Evolutionary conservation across 2,113 vertebrate species (phyloP), one percentile per base, ranked within the genome.

Genomic region (Saccopteryx bilineata): DNA sequence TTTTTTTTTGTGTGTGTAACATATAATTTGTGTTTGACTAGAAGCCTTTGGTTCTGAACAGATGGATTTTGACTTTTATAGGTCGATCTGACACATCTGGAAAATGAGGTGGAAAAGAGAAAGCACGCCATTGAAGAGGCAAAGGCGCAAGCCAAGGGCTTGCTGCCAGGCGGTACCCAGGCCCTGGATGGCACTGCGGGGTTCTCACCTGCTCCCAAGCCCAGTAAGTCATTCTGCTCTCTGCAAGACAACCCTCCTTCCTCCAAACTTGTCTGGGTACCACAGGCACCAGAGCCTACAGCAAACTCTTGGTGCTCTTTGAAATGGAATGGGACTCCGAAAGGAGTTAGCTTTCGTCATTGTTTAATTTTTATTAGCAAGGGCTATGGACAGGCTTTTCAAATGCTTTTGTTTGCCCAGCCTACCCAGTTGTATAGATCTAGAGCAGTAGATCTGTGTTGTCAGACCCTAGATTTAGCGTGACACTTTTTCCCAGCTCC

Each of bases 151-250:
- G 98, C 98, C 0, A 98, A 98, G 94, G 98, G 98, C 54, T 96
- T 98, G 31, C 93, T 98, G 17, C 96, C 98, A 0, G 97, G 98
- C 1, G 97, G 97, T 23, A 91, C 97, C 1, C 98, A 98, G 0
- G 97, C 92, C 26, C 89, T 98, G 15, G 99, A 99, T 11, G 86
- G 89, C 28, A 91, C 98, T 0, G 94, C 98, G 0, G 99, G 98
- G 8, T 99, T 99, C 97, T 99, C 99, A 0, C 99, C 99, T 2
- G 87, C 93, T 72, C 98, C 98, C 0, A 99, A 98, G 98, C 97
- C 96, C 60, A 98, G 99, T 98, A 90, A 96, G 14, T 54, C 39
- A 3, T 39, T 39, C 18, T 8, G 11, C 33, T 50, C 3, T 23
- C 28, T 52, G 3, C 7, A 11, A 28, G 82, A 19, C 0, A 6